Evolutionary conservation across 2,797 vertebrate genomes (phyloP).

Genomic region (Mus minutoides): DNA sequence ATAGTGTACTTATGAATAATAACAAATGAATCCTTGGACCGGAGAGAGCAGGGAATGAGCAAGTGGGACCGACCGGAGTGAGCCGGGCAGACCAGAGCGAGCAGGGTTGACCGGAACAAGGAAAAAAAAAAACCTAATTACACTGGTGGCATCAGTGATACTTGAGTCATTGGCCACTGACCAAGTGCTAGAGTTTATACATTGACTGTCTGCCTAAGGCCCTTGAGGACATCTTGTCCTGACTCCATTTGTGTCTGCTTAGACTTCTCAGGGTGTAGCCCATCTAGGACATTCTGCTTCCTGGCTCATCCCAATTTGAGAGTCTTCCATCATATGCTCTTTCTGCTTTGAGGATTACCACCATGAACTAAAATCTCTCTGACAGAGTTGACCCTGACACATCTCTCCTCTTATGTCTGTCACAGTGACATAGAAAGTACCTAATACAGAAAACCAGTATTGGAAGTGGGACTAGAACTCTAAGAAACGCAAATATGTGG

Average conservation of each 20-base stretch:
- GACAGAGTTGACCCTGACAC: neutral
- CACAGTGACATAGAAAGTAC: neutral
- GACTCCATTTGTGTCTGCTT: neutral
- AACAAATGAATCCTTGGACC: no score
- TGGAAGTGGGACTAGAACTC: neutral
- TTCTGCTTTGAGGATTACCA: neutral
- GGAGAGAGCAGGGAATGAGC: no score
- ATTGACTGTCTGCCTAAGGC: neutral
- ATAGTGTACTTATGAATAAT: no score
- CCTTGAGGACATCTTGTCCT: neutral
- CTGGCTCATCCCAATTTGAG: neutral
- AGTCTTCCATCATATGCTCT: neutral
- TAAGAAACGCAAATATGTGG: neutral
- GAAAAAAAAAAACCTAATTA: no score
- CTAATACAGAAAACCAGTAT: neutral
- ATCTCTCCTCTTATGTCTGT: neutral
- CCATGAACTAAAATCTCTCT: neutral
- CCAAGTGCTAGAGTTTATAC: neutral
- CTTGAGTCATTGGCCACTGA: neutral
- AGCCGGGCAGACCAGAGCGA: no score
- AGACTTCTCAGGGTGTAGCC: neutral
- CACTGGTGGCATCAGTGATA: neutral
- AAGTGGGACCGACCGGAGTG: no score
- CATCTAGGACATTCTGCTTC: neutral
- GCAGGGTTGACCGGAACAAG: no score